Evolutionary conservation across 2,888 invertebrate species (phyloP).

Genomic region (Icerya purchasi): DNA sequence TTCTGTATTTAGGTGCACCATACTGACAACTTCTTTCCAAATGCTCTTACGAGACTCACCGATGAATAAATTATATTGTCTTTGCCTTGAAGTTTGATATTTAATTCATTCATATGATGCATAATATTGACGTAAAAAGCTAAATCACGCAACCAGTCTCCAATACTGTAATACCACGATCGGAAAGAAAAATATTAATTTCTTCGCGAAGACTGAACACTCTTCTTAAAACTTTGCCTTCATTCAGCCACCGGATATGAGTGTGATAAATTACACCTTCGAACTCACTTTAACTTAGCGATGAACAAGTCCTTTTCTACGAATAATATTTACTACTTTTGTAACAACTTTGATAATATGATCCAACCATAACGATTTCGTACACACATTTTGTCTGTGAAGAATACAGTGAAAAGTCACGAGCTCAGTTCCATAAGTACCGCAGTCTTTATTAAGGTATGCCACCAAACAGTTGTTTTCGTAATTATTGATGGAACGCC

Average conservation of each 20-base stretch:
- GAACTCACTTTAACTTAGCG: neutral
- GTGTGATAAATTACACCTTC: neutral
- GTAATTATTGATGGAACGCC: neutral
- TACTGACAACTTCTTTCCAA: neutral
- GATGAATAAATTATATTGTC: neutral
- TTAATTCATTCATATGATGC: neutral
- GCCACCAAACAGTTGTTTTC: neutral
- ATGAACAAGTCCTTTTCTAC: neutral
- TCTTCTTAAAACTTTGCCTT: neutral
- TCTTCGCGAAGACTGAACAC: neutral
- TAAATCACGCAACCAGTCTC: neutral
- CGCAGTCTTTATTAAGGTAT: neutral
- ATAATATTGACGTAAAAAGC: neutral
- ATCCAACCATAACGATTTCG: neutral
- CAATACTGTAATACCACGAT: neutral
- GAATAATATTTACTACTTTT: neutral
- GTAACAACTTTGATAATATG: neutral
- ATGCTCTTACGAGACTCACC: neutral
- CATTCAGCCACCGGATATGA: neutral
- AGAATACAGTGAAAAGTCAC: neutral
- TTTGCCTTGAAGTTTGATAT: neutral
- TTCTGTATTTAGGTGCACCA: no score
- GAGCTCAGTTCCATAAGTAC: neutral
- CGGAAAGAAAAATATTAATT: neutral
- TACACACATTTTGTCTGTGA: neutral